A percentile compares a stretch with the other conserved stretches of the same genome.
These are phyloP conservation scores for Lacanobia oleracea DNA, from an alignment of 2,888 invertebrate species.

Conservation along the genomic window DNA sequence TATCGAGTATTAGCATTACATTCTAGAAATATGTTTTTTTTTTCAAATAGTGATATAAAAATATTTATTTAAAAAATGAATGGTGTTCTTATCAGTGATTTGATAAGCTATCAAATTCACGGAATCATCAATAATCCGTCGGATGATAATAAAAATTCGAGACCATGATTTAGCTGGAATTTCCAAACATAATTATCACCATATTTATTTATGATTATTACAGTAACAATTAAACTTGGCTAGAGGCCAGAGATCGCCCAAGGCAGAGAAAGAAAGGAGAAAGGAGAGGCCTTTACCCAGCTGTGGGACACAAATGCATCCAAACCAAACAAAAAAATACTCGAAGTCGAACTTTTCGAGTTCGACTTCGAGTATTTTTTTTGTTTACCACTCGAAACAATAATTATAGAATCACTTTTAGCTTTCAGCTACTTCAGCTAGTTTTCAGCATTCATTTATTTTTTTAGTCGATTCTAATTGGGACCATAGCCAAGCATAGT, in stretches of 20 bases:
- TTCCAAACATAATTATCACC: not conserved
- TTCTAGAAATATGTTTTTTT: constrained; percentile 1
- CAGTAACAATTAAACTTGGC: no score
- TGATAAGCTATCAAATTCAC: constrained; percentile 4
- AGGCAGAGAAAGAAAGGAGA: no score
- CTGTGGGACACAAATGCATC: no score
- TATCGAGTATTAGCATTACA: not conserved
- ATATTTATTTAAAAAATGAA: not conserved
- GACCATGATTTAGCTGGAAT: not conserved
- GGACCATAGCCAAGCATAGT: not conserved
- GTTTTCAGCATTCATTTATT: not conserved
- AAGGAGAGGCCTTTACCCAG: no score
- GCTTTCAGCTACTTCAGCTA: no score
- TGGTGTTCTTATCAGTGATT: constrained; percentile 5
- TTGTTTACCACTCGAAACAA: no score
- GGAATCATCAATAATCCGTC: constrained; percentile 13
- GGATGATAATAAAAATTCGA: not conserved
- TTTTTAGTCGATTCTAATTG: not conserved
- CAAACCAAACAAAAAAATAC: no score
- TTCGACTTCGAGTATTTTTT: no score
- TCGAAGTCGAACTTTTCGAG: no score
- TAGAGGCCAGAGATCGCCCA: no score
- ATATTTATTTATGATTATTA: no score
- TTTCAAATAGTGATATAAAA: not conserved
- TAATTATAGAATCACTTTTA: no score